Evolutionary conservation across 2,797 vertebrate genomes (phyloP).

Genomic region (Chaetodon trifasciatus): DNA sequence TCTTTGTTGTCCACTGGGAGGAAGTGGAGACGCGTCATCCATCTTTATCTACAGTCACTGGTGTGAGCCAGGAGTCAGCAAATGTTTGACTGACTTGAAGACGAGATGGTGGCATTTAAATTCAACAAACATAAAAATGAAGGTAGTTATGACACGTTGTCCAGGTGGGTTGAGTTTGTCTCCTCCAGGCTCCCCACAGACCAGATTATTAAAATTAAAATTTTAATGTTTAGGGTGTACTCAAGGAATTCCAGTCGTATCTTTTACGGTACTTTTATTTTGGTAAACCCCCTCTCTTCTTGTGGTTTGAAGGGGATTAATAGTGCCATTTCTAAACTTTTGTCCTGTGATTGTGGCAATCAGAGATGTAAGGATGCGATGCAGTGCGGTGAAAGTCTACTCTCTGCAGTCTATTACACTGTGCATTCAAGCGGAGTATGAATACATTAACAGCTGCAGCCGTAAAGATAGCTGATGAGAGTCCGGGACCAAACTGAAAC

Average conservation of each 20-base stretch:
- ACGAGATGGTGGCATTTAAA: too few species aligned
- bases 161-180: neutral
- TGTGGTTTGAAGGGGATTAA: neutral
- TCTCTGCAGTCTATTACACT: conserved; percentile 13
- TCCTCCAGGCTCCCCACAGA: neutral
- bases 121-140: neutral
- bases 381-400: conserved; percentile 22
- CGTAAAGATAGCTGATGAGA: conserved; percentile 29
- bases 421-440: conserved; percentile 22
- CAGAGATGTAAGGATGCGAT: conserved; percentile 11
- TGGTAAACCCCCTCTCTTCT: neutral
- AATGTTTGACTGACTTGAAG: neutral
- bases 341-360: neutral
- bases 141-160: neutral
- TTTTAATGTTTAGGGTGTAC: neutral
- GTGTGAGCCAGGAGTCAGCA: neutral
- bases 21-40: too few species aligned
- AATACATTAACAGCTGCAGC: conserved; percentile 34
- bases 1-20: too few species aligned
- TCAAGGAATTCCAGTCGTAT: neutral
- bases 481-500: conserved; percentile 4
- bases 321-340: neutral
- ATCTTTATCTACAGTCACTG: too few species aligned
- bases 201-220: neutral
- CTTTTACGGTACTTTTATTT: neutral